Evolutionary conservation across 1,140 invertebrate species (phyloP).

Genomic region (Pseudomyrmex cubaensis): DNA sequence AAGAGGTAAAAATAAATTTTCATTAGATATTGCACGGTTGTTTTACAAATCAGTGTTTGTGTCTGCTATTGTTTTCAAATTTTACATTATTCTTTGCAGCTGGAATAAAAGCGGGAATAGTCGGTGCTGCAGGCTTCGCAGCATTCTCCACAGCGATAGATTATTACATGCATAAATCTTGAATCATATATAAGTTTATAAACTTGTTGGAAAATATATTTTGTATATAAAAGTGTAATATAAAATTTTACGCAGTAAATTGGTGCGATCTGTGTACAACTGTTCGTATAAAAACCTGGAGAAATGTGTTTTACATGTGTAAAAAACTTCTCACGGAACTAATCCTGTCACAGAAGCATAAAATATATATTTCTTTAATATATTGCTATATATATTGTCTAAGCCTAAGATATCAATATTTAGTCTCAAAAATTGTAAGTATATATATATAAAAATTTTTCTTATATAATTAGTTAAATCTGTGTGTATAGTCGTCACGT

Average conservation of each 20-base stretch:
- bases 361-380: conserved; percentile 50
- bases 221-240: conserved; percentile 72
- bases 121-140: conserved; percentile 97
- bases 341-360: conserved; percentile 60
- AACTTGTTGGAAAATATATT: conserved; percentile 72
- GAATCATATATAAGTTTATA: conserved; percentile 34
- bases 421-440: conserved; percentile 1
- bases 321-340: conserved; percentile 68
- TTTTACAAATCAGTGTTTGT: background rate
- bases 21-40: background rate
- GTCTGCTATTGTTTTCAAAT: conserved; percentile 29
- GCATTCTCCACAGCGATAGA: conserved; percentile 98
- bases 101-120: conserved; percentile 95
- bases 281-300: conserved; percentile 59
- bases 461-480: background rate
- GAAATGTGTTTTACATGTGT: conserved; percentile 20
- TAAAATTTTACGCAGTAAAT: conserved; percentile 55
- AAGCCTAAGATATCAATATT: conserved; percentile 37
- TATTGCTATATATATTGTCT: background rate
- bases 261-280: conserved; percentile 51
- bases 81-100: conserved; percentile 87
- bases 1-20: conserved; percentile 88
- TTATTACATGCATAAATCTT: conserved; percentile 93
- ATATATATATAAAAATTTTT: conserved; percentile 14
- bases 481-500: conserved; percentile 23